These are phyloP conservation scores for Mesochorus sp. DNA, from an alignment of 2,888 invertebrate species.

Conservation along the genomic window DNA sequence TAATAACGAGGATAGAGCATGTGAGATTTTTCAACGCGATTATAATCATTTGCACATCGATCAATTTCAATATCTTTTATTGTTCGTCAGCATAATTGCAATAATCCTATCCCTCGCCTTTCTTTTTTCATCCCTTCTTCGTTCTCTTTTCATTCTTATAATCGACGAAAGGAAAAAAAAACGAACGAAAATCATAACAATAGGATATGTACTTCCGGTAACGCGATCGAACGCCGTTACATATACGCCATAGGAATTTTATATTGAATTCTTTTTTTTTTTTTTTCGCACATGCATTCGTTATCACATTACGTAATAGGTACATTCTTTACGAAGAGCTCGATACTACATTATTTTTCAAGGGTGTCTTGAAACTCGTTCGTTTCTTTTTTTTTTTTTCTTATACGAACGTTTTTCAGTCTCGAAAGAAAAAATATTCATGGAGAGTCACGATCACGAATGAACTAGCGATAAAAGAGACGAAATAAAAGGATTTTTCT, in stretches of 20 bases:
- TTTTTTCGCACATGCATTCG: constrained; percentile 44
- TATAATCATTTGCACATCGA: constrained; percentile 60
- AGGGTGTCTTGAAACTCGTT: constrained; percentile 9
- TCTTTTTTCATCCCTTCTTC: neutral
- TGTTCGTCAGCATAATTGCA: constrained; percentile 61
- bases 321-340: constrained; percentile 62
- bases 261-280: constrained; percentile 11
- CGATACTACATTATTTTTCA: constrained; percentile 55
- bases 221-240: neutral
- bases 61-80: constrained; percentile 42
- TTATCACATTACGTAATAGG: constrained; percentile 62
- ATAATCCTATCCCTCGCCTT: constrained; percentile 40
- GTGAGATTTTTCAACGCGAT: constrained; percentile 60
- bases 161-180: neutral
- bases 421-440: neutral
- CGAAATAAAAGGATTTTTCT: too few species aligned
- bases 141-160: neutral
- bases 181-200: too few species aligned
- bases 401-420: neutral
- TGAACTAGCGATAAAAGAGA: neutral
- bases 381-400: neutral
- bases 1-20: constrained; percentile 60
- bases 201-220: constrained; percentile 17
- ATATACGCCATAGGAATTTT: neutral
- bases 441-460: neutral